Percentiles rank a stretch among this genome's conserved stretches.
These are phyloP conservation scores for Cheilosia impressa DNA, from an alignment of 2,888 invertebrate species.

Conservation along the genomic window DNA sequence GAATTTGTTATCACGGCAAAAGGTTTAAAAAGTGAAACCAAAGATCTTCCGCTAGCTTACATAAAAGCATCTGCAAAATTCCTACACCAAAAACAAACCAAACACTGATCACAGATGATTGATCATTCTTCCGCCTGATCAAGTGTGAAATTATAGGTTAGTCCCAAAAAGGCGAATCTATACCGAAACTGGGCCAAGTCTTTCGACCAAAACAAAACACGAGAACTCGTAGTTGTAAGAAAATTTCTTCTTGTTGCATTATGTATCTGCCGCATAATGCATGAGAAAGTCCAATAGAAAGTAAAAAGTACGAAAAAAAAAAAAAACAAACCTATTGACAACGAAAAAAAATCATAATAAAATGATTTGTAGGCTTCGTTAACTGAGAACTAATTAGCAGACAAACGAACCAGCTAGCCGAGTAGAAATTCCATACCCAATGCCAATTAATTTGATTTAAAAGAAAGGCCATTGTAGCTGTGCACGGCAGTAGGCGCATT, in stretches of 20 bases:
- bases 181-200: slow-evolving; percentile 25
- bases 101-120: no score
- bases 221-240: slow-evolving; percentile 38
- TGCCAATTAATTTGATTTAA: slow-evolving; percentile 65
- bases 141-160: slow-evolving; percentile 11
- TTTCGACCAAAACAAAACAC: slow-evolving; percentile 20
- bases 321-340: slow-evolving; percentile 35
- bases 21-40: no score
- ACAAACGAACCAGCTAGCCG: slow-evolving; percentile 13
- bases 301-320: slow-evolving; percentile 56
- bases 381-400: slow-evolving; percentile 60
- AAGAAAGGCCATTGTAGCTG: slow-evolving; percentile 59
- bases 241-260: slow-evolving; percentile 40
- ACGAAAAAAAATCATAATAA: slow-evolving; percentile 49
- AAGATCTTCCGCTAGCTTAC: no score
- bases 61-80: no score
- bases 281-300: slow-evolving; percentile 72
- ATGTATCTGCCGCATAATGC: slow-evolving; percentile 29
- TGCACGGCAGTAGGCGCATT: slow-evolving; percentile 41
- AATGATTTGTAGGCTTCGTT: slow-evolving; percentile 58
- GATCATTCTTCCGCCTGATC: not conserved
- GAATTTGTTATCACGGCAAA: no score
- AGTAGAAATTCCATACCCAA: slow-evolving; percentile 43
- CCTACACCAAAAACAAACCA: no score
- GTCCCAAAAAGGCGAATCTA: slow-evolving; percentile 27